Conservation (phyloP, 1,140 invertebrate genomes). For the Hetaerina americana region DNA sequence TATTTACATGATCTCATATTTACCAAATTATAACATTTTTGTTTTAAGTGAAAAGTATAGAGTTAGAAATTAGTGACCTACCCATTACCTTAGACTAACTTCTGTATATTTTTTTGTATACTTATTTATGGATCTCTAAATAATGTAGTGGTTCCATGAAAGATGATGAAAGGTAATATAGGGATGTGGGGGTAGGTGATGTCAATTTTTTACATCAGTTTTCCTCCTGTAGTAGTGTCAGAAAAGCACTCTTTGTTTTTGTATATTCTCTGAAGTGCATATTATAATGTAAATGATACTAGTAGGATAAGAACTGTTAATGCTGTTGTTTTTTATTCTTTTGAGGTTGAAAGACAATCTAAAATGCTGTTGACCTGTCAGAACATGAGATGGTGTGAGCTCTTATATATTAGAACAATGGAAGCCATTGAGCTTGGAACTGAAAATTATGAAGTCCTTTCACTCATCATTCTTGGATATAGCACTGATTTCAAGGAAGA, state of each 20-base stretch:
- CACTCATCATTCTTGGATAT: not conserved
- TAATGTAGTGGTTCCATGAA: not conserved
- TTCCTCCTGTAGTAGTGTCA: not conserved
- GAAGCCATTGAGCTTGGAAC: not conserved
- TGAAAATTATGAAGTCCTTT: not conserved
- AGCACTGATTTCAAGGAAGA: not conserved
- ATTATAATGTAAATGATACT: not conserved
- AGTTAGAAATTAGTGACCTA: not conserved
- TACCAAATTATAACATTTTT: not conserved
- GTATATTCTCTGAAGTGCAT: not conserved
- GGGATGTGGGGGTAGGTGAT: not conserved
- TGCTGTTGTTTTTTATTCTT: not conserved
- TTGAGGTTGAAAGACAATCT: not conserved
- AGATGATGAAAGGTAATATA: not conserved
- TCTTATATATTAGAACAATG: not conserved
- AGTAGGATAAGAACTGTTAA: not conserved
- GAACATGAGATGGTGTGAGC: not conserved
- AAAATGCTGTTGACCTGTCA: not conserved
- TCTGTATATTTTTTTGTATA: constrained; percentile 1
- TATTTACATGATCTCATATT: constrained; percentile 1
- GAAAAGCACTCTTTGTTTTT: not conserved
- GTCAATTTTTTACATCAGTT: not conserved
- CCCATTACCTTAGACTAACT: not conserved
- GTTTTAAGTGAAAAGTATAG: constrained; percentile 1
- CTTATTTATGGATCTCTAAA: not conserved